These are phyloP conservation scores for Nephrocerus scutellatus DNA, from an alignment of 2,888 invertebrate species.

Conservation along the genomic window DNA sequence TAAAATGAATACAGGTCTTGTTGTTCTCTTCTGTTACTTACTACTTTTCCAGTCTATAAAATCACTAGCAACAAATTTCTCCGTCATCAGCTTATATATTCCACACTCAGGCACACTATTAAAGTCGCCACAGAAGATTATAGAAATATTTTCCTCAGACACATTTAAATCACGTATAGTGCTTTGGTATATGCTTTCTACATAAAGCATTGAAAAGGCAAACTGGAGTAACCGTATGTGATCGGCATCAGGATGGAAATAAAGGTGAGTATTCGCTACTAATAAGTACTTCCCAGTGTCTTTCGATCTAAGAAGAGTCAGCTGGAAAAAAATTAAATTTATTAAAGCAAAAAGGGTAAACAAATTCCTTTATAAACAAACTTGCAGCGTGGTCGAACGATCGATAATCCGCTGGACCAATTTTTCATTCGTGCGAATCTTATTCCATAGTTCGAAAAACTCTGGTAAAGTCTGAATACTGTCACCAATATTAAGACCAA, in stretches of 20 bases:
- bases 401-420: slow-evolving; percentile 55
- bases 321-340: slow-evolving; percentile 31
- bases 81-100: slow-evolving; percentile 69
- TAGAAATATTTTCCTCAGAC: slow-evolving; percentile 49
- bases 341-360: slow-evolving; percentile 4
- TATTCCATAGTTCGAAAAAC: slow-evolving; percentile 56
- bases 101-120: slow-evolving; percentile 82
- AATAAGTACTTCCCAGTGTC: slow-evolving; percentile 56
- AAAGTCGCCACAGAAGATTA: slow-evolving; percentile 87
- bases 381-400: slow-evolving; percentile 63
- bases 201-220: slow-evolving; percentile 62
- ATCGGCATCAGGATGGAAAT: slow-evolving; percentile 86
- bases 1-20: neutral
- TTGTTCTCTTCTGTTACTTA: slow-evolving; percentile 47
- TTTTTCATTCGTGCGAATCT: slow-evolving; percentile 54
- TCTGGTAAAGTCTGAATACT: slow-evolving; percentile 51
- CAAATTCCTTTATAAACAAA: slow-evolving; percentile 21
- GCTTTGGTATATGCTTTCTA: slow-evolving; percentile 53
- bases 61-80: slow-evolving; percentile 57
- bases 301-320: slow-evolving; percentile 53
- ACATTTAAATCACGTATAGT: slow-evolving; percentile 27
- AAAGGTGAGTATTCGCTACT: slow-evolving; percentile 85
- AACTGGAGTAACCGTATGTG: slow-evolving; percentile 83
- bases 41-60: slow-evolving; percentile 73
- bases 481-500: slow-evolving; percentile 56